phyloP scores from a whole-genome alignment of 2,888 invertebrate genomes.

The Poecilus cupreus region DNA sequence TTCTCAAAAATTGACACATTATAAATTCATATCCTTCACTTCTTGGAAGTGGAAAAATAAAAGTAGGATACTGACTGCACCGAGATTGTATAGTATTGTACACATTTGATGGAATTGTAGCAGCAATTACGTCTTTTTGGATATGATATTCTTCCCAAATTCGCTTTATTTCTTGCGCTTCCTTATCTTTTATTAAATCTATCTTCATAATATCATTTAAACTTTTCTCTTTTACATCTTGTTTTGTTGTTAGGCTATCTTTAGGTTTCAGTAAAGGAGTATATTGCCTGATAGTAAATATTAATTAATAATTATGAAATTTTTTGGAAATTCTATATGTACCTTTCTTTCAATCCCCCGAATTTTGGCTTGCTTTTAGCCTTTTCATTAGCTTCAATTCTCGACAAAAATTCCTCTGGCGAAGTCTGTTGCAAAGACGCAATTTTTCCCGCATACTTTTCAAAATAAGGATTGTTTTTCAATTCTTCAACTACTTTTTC shows the following conservation, averaged over 20 bases:
- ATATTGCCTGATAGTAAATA: constrained; percentile 72
- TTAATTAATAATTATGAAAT: neutral
- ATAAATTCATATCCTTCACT: constrained; percentile 91
- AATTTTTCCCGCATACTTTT: constrained; percentile 88
- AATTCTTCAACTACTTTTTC: constrained; percentile 76
- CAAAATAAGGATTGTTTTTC: constrained; percentile 84
- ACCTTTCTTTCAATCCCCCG: constrained; percentile 71
- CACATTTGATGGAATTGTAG: constrained; percentile 79
- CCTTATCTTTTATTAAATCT: constrained; percentile 83
- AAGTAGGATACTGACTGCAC: constrained; percentile 79
- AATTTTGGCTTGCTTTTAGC: constrained; percentile 72
- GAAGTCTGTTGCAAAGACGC: constrained; percentile 83
- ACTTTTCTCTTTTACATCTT: constrained; percentile 73
- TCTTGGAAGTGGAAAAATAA: constrained; percentile 87
- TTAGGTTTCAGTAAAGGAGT: constrained; percentile 82
- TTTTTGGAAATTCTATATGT: constrained; percentile 52
- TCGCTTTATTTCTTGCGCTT: constrained; percentile 80
- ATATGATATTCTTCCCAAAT: constrained; percentile 91
- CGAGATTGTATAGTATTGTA: constrained; percentile 77
- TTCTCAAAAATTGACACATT: constrained; percentile 83
- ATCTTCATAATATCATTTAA: constrained; percentile 85
- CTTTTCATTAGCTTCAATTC: constrained; percentile 76
- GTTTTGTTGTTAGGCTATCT: constrained; percentile 67
- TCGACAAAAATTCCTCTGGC: constrained; percentile 83
- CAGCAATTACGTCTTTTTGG: constrained; percentile 84